These are phyloP conservation scores for Camponotus vicinus DNA, from an alignment of 1,140 invertebrate genomes.

Conservation along the genomic window DNA sequence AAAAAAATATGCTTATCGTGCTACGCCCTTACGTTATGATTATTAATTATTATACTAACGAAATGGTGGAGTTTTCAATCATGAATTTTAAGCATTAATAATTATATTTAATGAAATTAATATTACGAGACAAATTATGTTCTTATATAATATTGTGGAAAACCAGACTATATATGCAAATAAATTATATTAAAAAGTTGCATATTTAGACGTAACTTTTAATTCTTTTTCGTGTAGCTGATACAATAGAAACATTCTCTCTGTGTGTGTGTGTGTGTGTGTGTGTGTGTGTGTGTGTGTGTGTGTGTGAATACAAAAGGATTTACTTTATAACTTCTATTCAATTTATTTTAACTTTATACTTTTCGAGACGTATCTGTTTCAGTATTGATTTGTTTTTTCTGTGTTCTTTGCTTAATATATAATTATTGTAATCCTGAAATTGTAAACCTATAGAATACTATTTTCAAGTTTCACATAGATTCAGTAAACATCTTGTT, in stretches of 20 bases:
- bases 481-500: not conserved
- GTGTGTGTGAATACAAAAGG: no score
- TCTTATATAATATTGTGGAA: conserved; percentile 70
- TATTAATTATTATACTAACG: conserved; percentile 66
- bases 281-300: no score
- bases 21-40: conserved; percentile 52
- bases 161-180: conserved; percentile 72
- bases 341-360: no score
- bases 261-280: no score
- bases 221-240: not conserved
- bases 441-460: no score
- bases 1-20: conserved; percentile 59
- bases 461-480: no score
- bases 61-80: conserved; percentile 52
- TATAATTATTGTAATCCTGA: no score
- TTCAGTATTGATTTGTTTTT: no score
- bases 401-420: not conserved
- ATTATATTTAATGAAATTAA: conserved; percentile 63
- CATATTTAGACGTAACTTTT: not conserved
- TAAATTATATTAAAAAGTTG: conserved; percentile 70
- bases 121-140: conserved; percentile 68
- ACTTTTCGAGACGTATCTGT: no score
- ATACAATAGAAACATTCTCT: not conserved
- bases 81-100: conserved; percentile 64
- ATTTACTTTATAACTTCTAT: no score